These are phyloP conservation scores for Podarcis siculus DNA, from an alignment of 2,797 vertebrate genomes.

Conservation along the genomic window DNA sequence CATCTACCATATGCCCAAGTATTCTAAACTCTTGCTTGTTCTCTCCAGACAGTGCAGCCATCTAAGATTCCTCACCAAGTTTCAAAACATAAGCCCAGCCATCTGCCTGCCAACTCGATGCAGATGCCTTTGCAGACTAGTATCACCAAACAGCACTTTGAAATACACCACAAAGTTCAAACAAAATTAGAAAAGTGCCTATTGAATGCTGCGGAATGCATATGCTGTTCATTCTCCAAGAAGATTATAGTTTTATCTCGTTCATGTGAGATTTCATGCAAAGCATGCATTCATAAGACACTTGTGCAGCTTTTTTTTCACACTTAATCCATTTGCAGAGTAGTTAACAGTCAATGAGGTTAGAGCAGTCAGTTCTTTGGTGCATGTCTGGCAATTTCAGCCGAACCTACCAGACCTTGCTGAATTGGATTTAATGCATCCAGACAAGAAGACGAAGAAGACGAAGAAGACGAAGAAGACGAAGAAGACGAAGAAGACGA, in stretches of 20 bases:
- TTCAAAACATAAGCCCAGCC: slow-evolving; percentile 8
- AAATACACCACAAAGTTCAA: not conserved
- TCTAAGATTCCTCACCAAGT: slow-evolving; percentile 19
- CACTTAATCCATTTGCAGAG: slow-evolving; percentile 24
- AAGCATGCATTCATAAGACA: not conserved
- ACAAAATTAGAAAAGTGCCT: not conserved
- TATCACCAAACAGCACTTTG: slow-evolving; percentile 24
- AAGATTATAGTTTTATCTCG: not conserved
- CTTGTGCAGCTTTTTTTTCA: fast-evolving
- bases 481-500: no score
- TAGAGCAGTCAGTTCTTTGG: not conserved
- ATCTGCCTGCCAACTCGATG: slow-evolving; percentile 23
- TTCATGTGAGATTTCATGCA: not conserved
- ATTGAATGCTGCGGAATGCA: not conserved
- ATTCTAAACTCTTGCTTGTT: not conserved
- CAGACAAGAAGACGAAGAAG: not conserved
- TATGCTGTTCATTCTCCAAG: slow-evolving; percentile 17
- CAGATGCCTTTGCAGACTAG: not conserved
- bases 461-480: no score
- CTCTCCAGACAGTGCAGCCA: slow-evolving; percentile 32
- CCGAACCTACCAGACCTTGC: not conserved
- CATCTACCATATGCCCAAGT: fast-evolving
- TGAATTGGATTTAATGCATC: not conserved
- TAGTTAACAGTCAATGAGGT: slow-evolving; percentile 12
- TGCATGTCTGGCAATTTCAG: not conserved